phyloP scores from a whole-genome alignment of 2,888 invertebrate genomes.

The Orchesella flavescens region DNA sequence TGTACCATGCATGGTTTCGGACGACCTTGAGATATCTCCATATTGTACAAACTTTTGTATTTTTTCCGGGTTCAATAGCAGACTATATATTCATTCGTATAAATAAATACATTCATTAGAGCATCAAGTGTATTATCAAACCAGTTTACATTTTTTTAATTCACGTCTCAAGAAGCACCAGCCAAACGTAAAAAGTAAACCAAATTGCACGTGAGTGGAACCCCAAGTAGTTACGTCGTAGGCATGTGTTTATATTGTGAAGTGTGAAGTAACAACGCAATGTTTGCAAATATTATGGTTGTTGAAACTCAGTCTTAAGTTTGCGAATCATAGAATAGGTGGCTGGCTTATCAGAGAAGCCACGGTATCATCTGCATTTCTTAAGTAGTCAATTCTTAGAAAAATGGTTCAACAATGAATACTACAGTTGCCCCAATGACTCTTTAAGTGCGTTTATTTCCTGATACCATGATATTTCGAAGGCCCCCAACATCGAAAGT shows the following conservation, averaged over 20 bases:
- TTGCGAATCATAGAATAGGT: neutral
- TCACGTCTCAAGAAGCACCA: constrained; percentile 17
- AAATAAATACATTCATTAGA: too few relatives aligned
- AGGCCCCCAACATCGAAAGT: constrained; percentile 38
- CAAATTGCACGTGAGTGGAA: neutral
- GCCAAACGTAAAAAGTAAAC: neutral
- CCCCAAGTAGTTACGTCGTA: neutral
- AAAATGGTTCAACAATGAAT: neutral
- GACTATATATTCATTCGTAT: neutral
- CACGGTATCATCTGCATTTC: neutral
- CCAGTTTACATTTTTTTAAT: constrained; percentile 19
- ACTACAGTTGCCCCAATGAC: neutral
- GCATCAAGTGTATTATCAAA: constrained; percentile 1
- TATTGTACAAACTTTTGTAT: constrained; percentile 13
- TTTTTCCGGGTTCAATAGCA: constrained; percentile 41
- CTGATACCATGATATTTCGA: constrained; percentile 2
- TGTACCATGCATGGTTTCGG: constrained; percentile 15
- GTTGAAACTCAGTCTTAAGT: neutral
- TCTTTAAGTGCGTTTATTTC: neutral
- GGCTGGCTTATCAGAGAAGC: neutral
- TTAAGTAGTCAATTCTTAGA: neutral
- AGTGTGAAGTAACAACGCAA: too few relatives aligned
- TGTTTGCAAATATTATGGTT: neutral
- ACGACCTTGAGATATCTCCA: constrained; percentile 28
- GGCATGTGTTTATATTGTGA: too few relatives aligned